Percentiles rank a stretch among this genome's conserved stretches.
Conservation (phyloP, 2,888 invertebrate genomes). For the Cyaniris semiargus region DNA sequence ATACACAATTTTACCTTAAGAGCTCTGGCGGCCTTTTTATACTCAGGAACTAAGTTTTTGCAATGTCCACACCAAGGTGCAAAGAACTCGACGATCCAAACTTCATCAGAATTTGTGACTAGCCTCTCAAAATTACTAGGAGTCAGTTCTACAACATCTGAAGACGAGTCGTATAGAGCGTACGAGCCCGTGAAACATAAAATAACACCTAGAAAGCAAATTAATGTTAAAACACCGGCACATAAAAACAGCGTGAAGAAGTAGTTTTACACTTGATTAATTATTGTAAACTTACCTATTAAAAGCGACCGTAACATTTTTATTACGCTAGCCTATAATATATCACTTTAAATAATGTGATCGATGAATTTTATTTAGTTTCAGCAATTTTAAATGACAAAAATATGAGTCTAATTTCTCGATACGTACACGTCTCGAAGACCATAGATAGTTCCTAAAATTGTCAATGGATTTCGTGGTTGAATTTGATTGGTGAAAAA, state of each 20-base stretch:
- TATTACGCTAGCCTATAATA: slow-evolving; percentile 27
- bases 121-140: slow-evolving; percentile 91
- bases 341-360: slow-evolving; percentile 40
- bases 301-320: slow-evolving; percentile 61
- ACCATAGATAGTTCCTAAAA: slow-evolving; percentile 43
- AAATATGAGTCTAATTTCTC: slow-evolving; percentile 41
- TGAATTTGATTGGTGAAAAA: slow-evolving; percentile 57
- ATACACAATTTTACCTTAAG: slow-evolving; percentile 84
- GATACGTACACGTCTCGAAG: slow-evolving; percentile 57
- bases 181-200: slow-evolving; percentile 59
- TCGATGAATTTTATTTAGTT: slow-evolving; percentile 44
- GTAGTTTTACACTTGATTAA: slow-evolving; percentile 51
- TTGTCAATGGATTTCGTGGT: slow-evolving; percentile 77
- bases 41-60: slow-evolving; percentile 94
- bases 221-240: slow-evolving; percentile 28
- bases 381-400: slow-evolving; percentile 43
- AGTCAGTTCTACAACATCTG: slow-evolving; percentile 92
- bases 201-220: slow-evolving; percentile 59
- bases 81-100: slow-evolving; percentile 98
- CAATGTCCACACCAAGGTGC: slow-evolving; percentile 99
- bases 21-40: slow-evolving; percentile 94
- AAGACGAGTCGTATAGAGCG: slow-evolving; percentile 83
- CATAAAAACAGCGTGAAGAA: slow-evolving; percentile 41
- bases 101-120: slow-evolving; percentile 89
- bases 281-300: slow-evolving; percentile 69